phyloP scores from a whole-genome alignment of 2,797 vertebrate genomes.

The Limnodromus scolopaceus region DNA sequence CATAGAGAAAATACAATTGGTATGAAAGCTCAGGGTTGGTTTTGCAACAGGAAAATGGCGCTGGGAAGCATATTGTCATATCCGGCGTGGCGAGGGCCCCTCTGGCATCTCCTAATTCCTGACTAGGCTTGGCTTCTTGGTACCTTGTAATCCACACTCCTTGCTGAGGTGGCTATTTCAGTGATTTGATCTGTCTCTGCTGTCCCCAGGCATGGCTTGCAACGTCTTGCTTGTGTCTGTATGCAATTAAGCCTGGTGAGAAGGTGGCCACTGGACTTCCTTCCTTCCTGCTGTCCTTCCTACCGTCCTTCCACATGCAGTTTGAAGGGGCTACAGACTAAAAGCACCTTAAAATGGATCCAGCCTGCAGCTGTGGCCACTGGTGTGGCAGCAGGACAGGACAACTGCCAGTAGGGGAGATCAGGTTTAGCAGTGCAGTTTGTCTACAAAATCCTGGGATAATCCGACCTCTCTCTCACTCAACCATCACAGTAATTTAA shows the following conservation, averaged over 20 bases:
- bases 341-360: not conserved
- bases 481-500: not conserved
- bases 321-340: not conserved
- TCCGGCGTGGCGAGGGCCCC: not conserved
- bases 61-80: not conserved
- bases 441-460: not conserved
- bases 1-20: not conserved
- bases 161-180: not conserved
- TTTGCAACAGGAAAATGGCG: not conserved
- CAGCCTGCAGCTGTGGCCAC: not conserved
- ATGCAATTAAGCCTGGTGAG: not conserved
- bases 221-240: fast-evolving
- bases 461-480: fast-evolving
- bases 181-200: not conserved
- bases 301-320: fast-evolving
- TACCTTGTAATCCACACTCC: not conserved
- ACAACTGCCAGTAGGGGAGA: not conserved
- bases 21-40: not conserved
- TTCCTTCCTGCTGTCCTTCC: not conserved
- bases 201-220: not conserved
- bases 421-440: fast-evolving
- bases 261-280: not conserved
- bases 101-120: not conserved
- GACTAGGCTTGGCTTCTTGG: not conserved
- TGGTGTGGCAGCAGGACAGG: not conserved